These are phyloP conservation scores for Gadus chalcogrammus DNA, from an alignment of 2,113 vertebrate species.

Conservation along the genomic window DNA sequence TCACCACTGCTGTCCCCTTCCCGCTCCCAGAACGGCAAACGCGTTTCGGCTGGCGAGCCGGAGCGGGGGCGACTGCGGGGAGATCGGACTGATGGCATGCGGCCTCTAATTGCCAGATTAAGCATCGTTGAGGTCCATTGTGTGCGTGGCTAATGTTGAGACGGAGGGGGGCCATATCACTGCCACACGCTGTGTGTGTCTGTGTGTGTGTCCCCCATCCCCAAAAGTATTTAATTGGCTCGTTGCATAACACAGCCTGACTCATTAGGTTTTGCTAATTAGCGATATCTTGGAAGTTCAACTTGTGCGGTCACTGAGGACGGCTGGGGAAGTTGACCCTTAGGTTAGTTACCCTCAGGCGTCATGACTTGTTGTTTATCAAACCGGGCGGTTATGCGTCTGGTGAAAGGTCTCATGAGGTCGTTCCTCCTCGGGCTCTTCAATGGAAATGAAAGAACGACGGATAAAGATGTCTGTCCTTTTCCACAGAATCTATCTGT, in stretches of 20 bases:
- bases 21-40: background rate
- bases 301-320: too few relatives aligned
- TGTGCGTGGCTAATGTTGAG: slow-evolving; percentile 40
- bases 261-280: slow-evolving; percentile 32
- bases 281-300: slow-evolving; percentile 33
- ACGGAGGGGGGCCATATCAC: too few relatives aligned
- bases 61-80: slow-evolving; percentile 30
- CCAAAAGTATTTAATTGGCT: slow-evolving; percentile 16
- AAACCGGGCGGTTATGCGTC: too few relatives aligned
- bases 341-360: too few relatives aligned
- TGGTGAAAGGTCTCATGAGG: too few relatives aligned
- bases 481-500: too few relatives aligned
- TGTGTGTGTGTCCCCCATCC: slow-evolving; percentile 28
- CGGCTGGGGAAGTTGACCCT: too few relatives aligned
- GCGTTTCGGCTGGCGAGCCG: slow-evolving; percentile 49
- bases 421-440: too few relatives aligned
- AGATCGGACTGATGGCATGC: slow-evolving; percentile 46
- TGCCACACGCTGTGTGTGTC: too few relatives aligned
- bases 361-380: too few relatives aligned
- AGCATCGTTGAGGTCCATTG: slow-evolving; percentile 44
- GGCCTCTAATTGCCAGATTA: slow-evolving; percentile 61
- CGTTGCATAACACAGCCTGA: slow-evolving; percentile 31
- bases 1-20: slow-evolving; percentile 28
- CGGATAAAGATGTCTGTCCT: too few relatives aligned
- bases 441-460: too few relatives aligned